These are phyloP conservation scores for Leptinotarsa texana DNA, from an alignment of 1,140 invertebrate genomes.

Conservation along the genomic window DNA sequence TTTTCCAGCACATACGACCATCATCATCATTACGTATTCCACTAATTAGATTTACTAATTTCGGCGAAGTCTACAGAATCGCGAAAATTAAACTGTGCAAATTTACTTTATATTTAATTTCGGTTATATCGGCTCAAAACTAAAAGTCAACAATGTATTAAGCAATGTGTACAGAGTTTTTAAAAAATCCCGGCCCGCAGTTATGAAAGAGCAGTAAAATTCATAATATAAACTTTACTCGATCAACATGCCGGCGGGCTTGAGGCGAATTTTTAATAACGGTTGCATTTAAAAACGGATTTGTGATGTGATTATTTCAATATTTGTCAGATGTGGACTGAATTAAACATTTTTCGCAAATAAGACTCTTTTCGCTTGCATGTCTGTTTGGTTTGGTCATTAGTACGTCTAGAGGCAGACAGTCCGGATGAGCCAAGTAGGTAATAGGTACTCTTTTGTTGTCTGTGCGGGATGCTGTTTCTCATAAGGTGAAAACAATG, in stretches of 20 bases:
- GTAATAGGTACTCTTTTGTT: neutral
- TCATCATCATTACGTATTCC: neutral
- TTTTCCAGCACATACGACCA: neutral
- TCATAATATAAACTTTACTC: constrained; percentile 51
- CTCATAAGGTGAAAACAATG: no score
- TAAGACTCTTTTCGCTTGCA: constrained; percentile 10
- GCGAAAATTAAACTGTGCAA: constrained; percentile 39
- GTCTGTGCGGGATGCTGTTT: neutral
- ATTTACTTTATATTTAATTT: constrained; percentile 47
- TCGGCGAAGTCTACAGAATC: constrained; percentile 12
- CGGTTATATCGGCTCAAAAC: constrained; percentile 47
- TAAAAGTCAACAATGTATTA: constrained; percentile 50
- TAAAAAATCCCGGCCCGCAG: constrained; percentile 47
- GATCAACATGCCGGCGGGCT: constrained; percentile 43
- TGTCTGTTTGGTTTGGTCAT: constrained; percentile 13
- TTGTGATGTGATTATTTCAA: constrained; percentile 34
- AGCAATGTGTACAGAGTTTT: constrained; percentile 48
- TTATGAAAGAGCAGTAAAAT: constrained; percentile 49
- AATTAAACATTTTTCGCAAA: constrained; percentile 16
- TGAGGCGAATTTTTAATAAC: constrained; percentile 32
- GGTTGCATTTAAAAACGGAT: constrained; percentile 30
- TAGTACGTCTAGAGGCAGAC: constrained; percentile 15
- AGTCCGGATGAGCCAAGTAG: neutral
- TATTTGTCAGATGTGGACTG: constrained; percentile 21
- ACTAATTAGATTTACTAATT: neutral